Conservation (phyloP, 2,797 vertebrate species). For the Notolabrus celidotus region DNA sequence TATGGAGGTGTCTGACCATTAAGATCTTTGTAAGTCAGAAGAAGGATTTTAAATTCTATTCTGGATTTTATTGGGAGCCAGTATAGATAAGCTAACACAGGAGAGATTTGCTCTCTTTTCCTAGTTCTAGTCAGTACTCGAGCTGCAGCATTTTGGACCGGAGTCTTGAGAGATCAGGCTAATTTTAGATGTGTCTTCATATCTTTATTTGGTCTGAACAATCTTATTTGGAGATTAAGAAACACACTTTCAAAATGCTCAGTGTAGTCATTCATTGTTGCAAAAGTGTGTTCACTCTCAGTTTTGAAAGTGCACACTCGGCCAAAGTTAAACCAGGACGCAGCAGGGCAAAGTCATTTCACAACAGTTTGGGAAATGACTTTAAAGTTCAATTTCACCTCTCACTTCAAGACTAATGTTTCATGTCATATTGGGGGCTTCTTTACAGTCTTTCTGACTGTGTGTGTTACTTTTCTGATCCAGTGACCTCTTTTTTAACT, state of each 20-base stretch:
- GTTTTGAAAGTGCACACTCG: constrained; percentile 1
- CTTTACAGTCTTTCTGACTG: neutral
- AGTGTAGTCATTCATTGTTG: constrained; percentile 10
- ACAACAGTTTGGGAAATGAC: constrained; percentile 45
- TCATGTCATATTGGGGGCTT: constrained; percentile 35
- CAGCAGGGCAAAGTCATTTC: constrained; percentile 34
- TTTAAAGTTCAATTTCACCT: constrained; percentile 33
- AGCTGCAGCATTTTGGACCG: too few species aligned
- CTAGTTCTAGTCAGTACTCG: too few species aligned
- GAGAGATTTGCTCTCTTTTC: too few species aligned
- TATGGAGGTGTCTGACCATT: too few species aligned
- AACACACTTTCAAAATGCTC: neutral
- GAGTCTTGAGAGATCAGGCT: too few species aligned
- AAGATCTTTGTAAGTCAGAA: too few species aligned
- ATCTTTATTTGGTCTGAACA: neutral
- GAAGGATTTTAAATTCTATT: too few species aligned
- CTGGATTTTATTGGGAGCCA: too few species aligned
- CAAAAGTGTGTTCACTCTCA: constrained; percentile 3
- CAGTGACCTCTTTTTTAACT: neutral
- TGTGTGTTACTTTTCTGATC: neutral
- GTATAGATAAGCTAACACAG: too few species aligned
- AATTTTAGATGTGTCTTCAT: neutral
- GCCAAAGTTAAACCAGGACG: constrained; percentile 41
- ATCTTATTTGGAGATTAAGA: constrained; percentile 3
- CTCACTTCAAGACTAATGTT: constrained; percentile 30